Conservation (phyloP, 1,140 invertebrate species). For the Zaprionus lachaisei region DNA sequence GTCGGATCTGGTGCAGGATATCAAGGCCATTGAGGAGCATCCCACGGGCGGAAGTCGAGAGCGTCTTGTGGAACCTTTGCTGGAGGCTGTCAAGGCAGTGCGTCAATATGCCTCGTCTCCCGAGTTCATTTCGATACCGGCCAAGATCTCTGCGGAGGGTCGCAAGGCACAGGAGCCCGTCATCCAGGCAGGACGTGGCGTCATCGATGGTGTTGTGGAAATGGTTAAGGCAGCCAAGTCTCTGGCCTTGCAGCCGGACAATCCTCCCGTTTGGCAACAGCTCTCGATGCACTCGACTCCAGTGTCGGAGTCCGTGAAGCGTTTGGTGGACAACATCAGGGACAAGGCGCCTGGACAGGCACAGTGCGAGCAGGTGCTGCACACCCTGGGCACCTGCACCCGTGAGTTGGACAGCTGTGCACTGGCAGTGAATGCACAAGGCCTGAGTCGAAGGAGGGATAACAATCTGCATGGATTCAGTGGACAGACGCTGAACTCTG, state of each 20-base stretch:
- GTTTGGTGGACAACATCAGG: constrained; percentile 94
- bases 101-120: constrained; percentile 96
- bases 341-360: constrained; percentile 98
- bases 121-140: constrained; percentile 96
- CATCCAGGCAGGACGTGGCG: constrained; percentile 91
- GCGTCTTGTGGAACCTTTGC: constrained; percentile 92
- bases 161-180: constrained; percentile 94
- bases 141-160: constrained; percentile 93
- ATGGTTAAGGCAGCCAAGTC: constrained; percentile 97
- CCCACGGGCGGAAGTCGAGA: constrained; percentile 89
- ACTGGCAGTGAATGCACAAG: constrained; percentile 94
- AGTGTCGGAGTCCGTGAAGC: constrained; percentile 98
- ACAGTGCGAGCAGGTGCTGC: constrained; percentile 95
- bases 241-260: constrained; percentile 94
- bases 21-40: constrained; percentile 95
- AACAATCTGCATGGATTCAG: constrained; percentile 93
- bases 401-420: constrained; percentile 94
- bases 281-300: constrained; percentile 96
- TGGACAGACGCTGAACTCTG: constrained; percentile 91
- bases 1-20: constrained; percentile 96
- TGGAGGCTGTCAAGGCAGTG: constrained; percentile 96
- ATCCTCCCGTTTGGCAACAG: constrained; percentile 96
- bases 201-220: constrained; percentile 85
- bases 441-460: constrained; percentile 89
- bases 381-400: constrained; percentile 90